phyloP scores from a whole-genome alignment of 2,888 invertebrate genomes.

The Dione juno region DNA sequence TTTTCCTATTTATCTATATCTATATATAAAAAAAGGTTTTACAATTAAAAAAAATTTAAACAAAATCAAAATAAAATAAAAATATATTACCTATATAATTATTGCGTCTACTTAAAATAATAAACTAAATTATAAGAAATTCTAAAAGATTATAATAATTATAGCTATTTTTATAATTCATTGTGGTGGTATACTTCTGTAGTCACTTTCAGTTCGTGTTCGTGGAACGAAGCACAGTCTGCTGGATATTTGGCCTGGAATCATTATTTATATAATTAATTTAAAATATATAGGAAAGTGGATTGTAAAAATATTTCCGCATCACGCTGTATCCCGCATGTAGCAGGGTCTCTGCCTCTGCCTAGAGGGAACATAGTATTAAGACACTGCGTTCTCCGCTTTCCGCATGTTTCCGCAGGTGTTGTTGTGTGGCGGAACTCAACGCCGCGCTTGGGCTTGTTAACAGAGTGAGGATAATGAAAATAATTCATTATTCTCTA shows the following conservation, averaged over 20 bases:
- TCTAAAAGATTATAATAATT: neutral
- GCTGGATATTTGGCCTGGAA: conserved; percentile 87
- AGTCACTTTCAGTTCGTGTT: conserved; percentile 91
- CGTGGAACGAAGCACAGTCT: conserved; percentile 90
- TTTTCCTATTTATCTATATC: no score
- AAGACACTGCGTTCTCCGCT: neutral
- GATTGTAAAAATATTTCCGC: conserved; percentile 47
- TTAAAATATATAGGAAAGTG: neutral
- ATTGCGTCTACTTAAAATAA: neutral
- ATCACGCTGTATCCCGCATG: neutral
- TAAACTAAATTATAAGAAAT: neutral
- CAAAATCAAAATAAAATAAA: neutral
- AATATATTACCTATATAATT: neutral
- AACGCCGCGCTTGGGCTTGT: no score
- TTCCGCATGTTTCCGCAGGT: neutral
- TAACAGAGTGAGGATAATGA: no score
- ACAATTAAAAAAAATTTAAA: neutral
- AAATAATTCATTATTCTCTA: no score
- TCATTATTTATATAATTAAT: conserved; percentile 15
- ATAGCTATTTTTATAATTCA: conserved; percentile 85
- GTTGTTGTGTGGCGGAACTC: no score
- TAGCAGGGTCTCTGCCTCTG: no score
- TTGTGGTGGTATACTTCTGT: conserved; percentile 92
- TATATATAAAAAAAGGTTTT: no score
- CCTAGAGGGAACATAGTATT: neutral